These are phyloP conservation scores for Leptosomus discolor DNA, from an alignment of 2,113 vertebrate genomes.

Conservation along the genomic window DNA sequence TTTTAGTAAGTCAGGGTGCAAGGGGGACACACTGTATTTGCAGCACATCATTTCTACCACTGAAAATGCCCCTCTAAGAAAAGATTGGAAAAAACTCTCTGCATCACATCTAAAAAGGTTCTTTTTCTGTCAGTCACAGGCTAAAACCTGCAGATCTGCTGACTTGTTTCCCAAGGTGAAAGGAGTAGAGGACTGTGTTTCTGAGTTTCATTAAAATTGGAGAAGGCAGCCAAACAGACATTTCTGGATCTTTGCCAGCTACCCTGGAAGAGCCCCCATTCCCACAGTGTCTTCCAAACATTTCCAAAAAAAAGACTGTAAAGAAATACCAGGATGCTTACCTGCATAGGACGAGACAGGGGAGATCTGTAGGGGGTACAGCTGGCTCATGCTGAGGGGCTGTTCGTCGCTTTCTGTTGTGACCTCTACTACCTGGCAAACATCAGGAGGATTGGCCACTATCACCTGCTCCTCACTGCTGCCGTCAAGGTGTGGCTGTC, in stretches of 20 bases:
- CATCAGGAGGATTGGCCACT: conserved; percentile 88
- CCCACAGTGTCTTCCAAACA: not conserved
- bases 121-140: not conserved
- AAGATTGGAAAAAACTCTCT: not conserved
- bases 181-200: not conserved
- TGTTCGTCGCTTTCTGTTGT: conserved; percentile 96
- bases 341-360: conserved; percentile 92
- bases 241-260: not conserved
- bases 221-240: not conserved
- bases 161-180: not conserved
- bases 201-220: not conserved
- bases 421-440: conserved; percentile 97
- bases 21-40: not conserved
- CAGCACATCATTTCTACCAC: not conserved
- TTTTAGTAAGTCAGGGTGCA: not conserved
- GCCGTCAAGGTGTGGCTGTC: conserved; percentile 69
- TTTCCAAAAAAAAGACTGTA: not conserved
- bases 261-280: not conserved
- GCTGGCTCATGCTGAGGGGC: conserved; percentile 88
- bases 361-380: conserved; percentile 95
- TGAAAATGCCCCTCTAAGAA: not conserved
- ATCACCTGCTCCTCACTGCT: conserved; percentile 86
- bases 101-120: not conserved
- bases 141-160: not conserved
- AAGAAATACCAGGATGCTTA: conserved; percentile 61